A percentile compares a stretch with the other conserved stretches of the same genome.
Evolutionary conservation across 2,797 vertebrate species (phyloP).

Genomic region (Siniperca obscura): DNA sequence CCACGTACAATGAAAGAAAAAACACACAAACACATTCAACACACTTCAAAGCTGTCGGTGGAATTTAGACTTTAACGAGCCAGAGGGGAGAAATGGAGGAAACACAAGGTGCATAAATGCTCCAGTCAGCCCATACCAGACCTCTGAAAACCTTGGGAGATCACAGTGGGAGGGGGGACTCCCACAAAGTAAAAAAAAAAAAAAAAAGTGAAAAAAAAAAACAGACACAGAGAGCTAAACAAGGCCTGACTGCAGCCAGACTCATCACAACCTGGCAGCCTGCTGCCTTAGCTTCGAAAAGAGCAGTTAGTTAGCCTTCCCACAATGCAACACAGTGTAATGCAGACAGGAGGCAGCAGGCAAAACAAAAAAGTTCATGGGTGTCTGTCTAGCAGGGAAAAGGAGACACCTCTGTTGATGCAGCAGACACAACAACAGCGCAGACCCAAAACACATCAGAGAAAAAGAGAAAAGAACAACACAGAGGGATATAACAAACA

Average conservation of each 20-base stretch:
- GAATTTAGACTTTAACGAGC: slow-evolving; percentile 82
- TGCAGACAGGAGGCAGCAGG: slow-evolving; percentile 44
- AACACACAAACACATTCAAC: slow-evolving; percentile 55
- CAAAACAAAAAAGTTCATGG: slow-evolving; percentile 49
- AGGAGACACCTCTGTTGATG: slow-evolving; percentile 51
- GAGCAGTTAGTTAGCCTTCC: slow-evolving; percentile 47
- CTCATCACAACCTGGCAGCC: slow-evolving; percentile 42
- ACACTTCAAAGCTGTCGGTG: slow-evolving; percentile 80
- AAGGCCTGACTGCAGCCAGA: slow-evolving; percentile 34
- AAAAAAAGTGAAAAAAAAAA: not conserved
- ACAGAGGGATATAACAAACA: slow-evolving; percentile 63
- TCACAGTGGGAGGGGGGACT: slow-evolving; percentile 57
- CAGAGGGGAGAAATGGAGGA: slow-evolving; percentile 67
- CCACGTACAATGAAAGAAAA: slow-evolving; percentile 61
- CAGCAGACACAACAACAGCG: slow-evolving; percentile 57
- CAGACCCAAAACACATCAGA: slow-evolving; percentile 51
- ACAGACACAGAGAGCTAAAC: slow-evolving; percentile 23
- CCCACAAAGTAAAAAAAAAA: slow-evolving; percentile 42
- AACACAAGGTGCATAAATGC: slow-evolving; percentile 76
- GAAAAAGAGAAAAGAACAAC: slow-evolving; percentile 38
- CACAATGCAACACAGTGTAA: slow-evolving; percentile 50
- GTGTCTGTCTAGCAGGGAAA: slow-evolving; percentile 44
- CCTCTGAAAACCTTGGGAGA: slow-evolving; percentile 66
- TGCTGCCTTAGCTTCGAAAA: slow-evolving; percentile 6
- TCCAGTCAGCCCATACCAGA: slow-evolving; percentile 65